A percentile compares a stretch with the other conserved stretches of the same genome.
Conservation (phyloP, 2,797 vertebrate species). For the Dermochelys coriacea region DNA sequence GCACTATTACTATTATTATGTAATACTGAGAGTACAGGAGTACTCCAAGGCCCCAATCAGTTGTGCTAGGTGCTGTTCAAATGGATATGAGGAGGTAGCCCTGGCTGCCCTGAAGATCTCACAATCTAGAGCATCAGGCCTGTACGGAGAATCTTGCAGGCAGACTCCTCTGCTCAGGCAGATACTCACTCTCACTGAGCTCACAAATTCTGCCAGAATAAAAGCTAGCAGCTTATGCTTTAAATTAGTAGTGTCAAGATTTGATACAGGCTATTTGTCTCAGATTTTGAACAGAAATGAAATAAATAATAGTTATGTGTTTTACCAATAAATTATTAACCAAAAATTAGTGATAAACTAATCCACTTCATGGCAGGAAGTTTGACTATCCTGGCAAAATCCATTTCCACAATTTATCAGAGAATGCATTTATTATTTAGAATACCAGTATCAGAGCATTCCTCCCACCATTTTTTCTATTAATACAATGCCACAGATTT, state of each 20-base stretch:
- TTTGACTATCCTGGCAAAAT: not conserved
- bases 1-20: rapidly evolving
- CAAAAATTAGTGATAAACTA: not conserved
- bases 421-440: not conserved
- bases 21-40: not conserved
- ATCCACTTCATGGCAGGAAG: not conserved
- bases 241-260: not conserved
- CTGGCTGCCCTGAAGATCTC: not conserved
- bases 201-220: not conserved
- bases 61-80: not conserved
- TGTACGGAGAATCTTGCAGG: not conserved
- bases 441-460: not conserved
- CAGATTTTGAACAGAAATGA: not conserved
- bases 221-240: not conserved
- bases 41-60: rapidly evolving
- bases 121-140: rapidly evolving
- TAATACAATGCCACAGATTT: not conserved
- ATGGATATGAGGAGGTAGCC: not conserved
- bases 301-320: not conserved
- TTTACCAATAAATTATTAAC: not conserved
- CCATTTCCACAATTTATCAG: not conserved
- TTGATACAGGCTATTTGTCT: not conserved
- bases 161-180: not conserved
- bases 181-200: not conserved
- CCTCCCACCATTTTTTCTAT: not conserved